Percentiles rank a stretch among this genome's conserved stretches.
phyloP scores from a whole-genome alignment of 2,113 vertebrate species.

The Eurystomus gularis region DNA sequence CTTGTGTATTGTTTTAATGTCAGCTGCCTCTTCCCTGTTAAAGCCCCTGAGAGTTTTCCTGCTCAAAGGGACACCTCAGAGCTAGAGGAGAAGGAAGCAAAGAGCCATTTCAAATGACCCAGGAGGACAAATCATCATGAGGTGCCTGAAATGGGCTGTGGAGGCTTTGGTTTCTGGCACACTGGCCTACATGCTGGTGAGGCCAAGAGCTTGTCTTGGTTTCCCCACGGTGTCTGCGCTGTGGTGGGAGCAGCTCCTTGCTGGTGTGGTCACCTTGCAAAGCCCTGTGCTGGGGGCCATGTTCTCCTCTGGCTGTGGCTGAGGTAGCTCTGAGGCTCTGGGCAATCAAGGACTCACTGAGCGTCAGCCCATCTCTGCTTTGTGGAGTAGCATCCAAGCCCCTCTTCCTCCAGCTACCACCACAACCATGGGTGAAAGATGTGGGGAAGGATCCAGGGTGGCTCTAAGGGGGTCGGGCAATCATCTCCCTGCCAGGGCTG shows the following conservation, averaged over 20 bases:
- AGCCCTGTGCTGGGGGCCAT: background rate
- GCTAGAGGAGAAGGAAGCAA: background rate
- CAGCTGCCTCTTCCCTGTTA: background rate
- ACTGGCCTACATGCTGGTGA: background rate
- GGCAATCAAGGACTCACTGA: background rate
- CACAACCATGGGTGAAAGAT: accelerated
- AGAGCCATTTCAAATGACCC: background rate
- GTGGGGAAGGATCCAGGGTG: background rate
- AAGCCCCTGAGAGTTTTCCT: background rate
- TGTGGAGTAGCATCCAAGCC: background rate
- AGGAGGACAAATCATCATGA: background rate
- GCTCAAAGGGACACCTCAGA: background rate
- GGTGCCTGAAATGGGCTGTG: background rate
- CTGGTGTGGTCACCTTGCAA: background rate
- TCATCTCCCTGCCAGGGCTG: background rate
- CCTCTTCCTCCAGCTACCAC: background rate
- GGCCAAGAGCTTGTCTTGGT: background rate
- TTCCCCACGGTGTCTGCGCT: accelerated
- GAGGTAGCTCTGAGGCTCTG: background rate
- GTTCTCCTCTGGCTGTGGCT: background rate
- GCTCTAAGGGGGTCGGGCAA: background rate
- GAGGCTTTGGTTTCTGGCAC: background rate
- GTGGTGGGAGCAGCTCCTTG: background rate
- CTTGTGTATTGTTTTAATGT: background rate
- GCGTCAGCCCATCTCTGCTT: background rate